Base-by-base conservation (phyloP, 2,797 vertebrate genomes). In the Manis javanica region DNA sequence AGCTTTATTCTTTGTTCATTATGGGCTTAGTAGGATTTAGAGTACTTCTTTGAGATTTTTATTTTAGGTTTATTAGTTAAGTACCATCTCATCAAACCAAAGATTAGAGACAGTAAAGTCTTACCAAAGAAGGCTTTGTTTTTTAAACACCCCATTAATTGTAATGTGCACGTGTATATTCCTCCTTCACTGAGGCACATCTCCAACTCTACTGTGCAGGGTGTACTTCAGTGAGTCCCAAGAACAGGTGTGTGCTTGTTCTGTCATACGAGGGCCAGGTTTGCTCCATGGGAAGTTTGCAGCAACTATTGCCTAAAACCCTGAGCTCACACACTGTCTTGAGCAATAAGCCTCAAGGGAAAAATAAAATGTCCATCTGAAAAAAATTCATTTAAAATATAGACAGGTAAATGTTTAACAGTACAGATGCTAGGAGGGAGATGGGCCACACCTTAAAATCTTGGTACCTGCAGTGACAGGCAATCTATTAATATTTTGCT, bases 71-170 rank as follows among this genome's bases (percentile, higher is more conserved):
- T 53, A 61, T 79, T 87, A 49, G 16, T 66, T 39, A 84, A 75
- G 55, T 72, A 46, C 13, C 15, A 31, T 8, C 39, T 85, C 59
- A 59, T 84, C 71, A 81, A 78, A 72, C 42, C 66, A 93, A 94
- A 95, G 55, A 82, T 51, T 18, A 15, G 14, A 59, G 49, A 61
- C 57, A 59, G 31, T 39, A 57, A 53, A 23, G 18, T 64, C 55
- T 94, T 87, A 42, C 64, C 69, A 71, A 77, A 83, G 75, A 74
- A 66, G n/a, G 23, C 4, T 64, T 26, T 95, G 51, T 92, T 55
- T 94, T 71, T 82, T 39, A 61, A 87, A n/a, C n/a, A 89, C 49
- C 69, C 69, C 49, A 26, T 85, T 87, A 51, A 75, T 92, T 74
- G 82, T 59, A 92, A 94, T 57, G 72, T 74, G 18, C 46, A 88